Percentiles rank a stretch among this genome's conserved stretches.
These are phyloP conservation scores for Peromyscus attwateri DNA, from an alignment of 2,797 vertebrate species.

Conservation along the genomic window DNA sequence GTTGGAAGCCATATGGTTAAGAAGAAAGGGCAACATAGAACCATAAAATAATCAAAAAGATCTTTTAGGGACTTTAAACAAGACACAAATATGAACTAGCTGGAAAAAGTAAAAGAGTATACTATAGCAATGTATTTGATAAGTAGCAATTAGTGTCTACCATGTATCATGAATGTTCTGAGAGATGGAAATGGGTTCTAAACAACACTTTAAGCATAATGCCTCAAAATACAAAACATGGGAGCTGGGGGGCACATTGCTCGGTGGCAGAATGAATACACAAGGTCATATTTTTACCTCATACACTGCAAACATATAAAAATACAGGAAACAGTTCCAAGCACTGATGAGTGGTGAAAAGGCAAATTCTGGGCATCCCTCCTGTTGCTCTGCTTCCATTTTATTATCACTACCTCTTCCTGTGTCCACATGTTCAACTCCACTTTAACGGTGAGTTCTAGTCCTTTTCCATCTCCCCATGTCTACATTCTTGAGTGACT, in stretches of 20 bases:
- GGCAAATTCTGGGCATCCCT: not conserved
- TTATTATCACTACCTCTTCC: not conserved
- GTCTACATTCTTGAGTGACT: not conserved
- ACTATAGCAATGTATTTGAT: not conserved
- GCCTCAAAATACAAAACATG: not conserved
- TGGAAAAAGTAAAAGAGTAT: not conserved
- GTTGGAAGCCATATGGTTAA: not conserved
- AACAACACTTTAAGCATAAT: not conserved
- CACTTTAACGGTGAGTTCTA: not conserved
- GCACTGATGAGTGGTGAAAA: not conserved
- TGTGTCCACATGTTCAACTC: not conserved
- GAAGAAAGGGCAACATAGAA: not conserved
- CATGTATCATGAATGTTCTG: not conserved
- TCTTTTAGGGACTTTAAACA: not conserved
- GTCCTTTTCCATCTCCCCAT: not conserved
- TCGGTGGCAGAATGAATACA: not conserved
- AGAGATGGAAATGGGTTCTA: not conserved
- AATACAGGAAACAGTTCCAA: not conserved
- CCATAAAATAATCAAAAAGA: not conserved
- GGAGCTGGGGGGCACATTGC: not conserved
- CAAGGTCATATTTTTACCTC: not conserved
- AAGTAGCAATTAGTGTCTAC: not conserved
- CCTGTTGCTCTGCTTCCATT: not conserved
- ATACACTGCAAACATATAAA: not conserved
- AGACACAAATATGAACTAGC: not conserved